A percentile compares a stretch with the other conserved stretches of the same genome.
These are phyloP conservation scores for Hydrotaea cyrtoneurina DNA, from an alignment of 2,888 invertebrate genomes.

Conservation along the genomic window DNA sequence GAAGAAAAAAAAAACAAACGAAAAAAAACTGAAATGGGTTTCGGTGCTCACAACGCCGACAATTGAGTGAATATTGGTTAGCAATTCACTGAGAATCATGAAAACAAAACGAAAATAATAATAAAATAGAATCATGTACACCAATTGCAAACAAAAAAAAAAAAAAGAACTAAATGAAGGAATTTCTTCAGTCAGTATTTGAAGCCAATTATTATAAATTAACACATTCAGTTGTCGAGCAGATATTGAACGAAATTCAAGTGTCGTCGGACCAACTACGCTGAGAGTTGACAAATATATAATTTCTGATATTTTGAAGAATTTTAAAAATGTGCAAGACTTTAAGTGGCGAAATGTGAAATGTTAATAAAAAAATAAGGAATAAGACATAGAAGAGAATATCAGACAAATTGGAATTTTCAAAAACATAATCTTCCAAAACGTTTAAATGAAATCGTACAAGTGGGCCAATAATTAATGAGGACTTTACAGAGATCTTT, in stretches of 20 bases:
- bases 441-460: background rate
- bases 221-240: conserved; percentile 69
- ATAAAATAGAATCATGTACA: conserved; percentile 15
- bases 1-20: background rate
- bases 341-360: background rate
- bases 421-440: background rate
- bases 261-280: conserved; percentile 33
- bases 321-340: conserved; percentile 2
- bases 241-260: conserved; percentile 62
- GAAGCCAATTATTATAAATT: conserved; percentile 69
- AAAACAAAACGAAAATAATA: conserved; percentile 37
- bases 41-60: conserved; percentile 36
- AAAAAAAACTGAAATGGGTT: background rate
- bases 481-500: background rate
- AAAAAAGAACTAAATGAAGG: conserved; percentile 50
- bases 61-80: conserved; percentile 56
- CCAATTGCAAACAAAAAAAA: conserved; percentile 6
- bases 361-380: conserved; percentile 1
- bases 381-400: background rate
- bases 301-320: conserved; percentile 6
- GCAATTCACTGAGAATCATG: conserved; percentile 50
- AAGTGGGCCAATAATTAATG: background rate
- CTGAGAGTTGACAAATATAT: conserved; percentile 16
- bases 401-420: conserved; percentile 1
- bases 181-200: conserved; percentile 60